These are phyloP conservation scores for Trachymyrmex septentrionalis DNA, from an alignment of 1,140 invertebrate genomes.

Conservation along the genomic window DNA sequence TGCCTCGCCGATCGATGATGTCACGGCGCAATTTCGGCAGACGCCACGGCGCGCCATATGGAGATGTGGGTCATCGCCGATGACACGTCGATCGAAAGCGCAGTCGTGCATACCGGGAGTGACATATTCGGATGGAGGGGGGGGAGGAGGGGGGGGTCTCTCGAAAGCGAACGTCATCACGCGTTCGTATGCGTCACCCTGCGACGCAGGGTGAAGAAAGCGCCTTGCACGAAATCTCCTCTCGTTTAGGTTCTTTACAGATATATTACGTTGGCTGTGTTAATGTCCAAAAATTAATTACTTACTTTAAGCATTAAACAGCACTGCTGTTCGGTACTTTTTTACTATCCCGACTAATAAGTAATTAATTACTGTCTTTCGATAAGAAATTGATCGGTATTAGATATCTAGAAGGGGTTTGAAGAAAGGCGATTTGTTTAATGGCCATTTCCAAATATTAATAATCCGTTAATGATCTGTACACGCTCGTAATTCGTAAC, in stretches of 20 bases:
- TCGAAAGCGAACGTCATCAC: constrained; percentile 44
- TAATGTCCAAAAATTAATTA: too few species aligned
- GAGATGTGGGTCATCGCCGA: constrained; percentile 44
- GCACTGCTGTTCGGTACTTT: too few species aligned
- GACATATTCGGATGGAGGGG: not conserved
- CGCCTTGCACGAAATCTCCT: not conserved
- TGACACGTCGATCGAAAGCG: constrained; percentile 50
- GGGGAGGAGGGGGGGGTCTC: too few species aligned
- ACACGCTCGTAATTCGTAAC: not conserved
- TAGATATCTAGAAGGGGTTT: not conserved
- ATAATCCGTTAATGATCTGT: not conserved
- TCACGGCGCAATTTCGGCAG: constrained; percentile 40
- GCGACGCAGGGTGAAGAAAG: constrained; percentile 36
- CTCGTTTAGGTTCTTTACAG: not conserved
- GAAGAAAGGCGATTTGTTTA: not conserved
- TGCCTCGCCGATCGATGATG: constrained; percentile 37
- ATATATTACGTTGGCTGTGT: too few species aligned
- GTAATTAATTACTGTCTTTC: too few species aligned
- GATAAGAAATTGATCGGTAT: too few species aligned
- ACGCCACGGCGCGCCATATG: constrained; percentile 38
- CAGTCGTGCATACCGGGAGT: not conserved
- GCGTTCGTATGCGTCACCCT: constrained; percentile 6
- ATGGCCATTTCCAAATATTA: not conserved
- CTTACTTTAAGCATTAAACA: too few species aligned
- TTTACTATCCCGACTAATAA: too few species aligned